Evolutionary conservation across 2,888 invertebrate genomes (phyloP).

Genomic region (Torymus texanus): DNA sequence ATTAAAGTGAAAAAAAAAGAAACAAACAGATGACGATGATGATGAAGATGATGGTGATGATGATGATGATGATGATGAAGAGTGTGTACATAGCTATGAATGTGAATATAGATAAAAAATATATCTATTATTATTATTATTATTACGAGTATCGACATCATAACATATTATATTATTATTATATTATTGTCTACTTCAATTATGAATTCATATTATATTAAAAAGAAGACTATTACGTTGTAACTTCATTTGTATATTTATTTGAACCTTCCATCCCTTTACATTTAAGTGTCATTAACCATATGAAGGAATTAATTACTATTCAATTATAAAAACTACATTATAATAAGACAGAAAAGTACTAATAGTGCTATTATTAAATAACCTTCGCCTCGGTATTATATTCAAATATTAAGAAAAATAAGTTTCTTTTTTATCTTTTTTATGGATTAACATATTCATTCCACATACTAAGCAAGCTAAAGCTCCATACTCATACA

Average conservation of each 20-base stretch:
- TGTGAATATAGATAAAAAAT: slow-evolving; percentile 74
- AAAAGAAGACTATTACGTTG: slow-evolving; percentile 66
- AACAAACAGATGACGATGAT: neutral
- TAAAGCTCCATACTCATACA: too few species aligned
- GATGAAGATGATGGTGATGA: neutral
- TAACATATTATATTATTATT: slow-evolving; percentile 66
- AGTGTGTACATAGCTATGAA: slow-evolving; percentile 73
- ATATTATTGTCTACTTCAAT: slow-evolving; percentile 74
- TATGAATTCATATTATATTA: slow-evolving; percentile 74
- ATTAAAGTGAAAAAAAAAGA: slow-evolving; percentile 61
- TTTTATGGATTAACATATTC: too few species aligned
- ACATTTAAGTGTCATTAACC: neutral
- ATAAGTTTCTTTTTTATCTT: too few species aligned
- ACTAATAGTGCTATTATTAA: too few species aligned
- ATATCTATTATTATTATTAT: slow-evolving; percentile 66
- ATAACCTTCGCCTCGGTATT: too few species aligned
- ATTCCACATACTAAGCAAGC: too few species aligned
- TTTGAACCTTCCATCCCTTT: slow-evolving; percentile 10
- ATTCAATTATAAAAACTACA: neutral
- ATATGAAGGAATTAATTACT: neutral
- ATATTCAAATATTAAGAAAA: too few species aligned
- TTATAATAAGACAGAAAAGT: neutral
- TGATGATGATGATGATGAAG: neutral
- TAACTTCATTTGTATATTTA: slow-evolving; percentile 40
- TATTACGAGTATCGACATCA: slow-evolving; percentile 62